Base-by-base conservation (phyloP, 2,888 invertebrate genomes). In the Lagria hirta region DNA sequence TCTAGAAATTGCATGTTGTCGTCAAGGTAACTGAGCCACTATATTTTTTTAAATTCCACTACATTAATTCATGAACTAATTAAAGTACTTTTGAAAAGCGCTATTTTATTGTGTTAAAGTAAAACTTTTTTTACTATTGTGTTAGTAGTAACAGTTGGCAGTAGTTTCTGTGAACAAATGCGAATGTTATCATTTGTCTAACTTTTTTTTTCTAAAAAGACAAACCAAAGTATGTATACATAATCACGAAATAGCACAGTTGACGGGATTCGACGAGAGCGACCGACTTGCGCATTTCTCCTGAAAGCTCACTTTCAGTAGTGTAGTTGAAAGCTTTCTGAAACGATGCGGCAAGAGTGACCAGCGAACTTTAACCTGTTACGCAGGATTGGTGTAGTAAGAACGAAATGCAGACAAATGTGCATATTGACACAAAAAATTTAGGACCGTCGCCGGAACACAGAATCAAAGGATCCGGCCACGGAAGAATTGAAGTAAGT, bases 341-440 rank as follows among this genome's bases (percentile, higher is more conserved):
- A 53, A 49, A 58, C 48, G 56, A 53, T 57, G 55, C 51, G 49
- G 41, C 27, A 26, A 43, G 40, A 41, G 28, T 33, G 32, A 21
- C 42, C 18, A n/a, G n/a, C 32, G 42, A 47, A 32, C 28, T 28
- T 35, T 51, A 56, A 61, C 60, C 60, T 61, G 61, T 61, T 61
- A 60, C 61, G 48, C 51, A 7, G 20, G 17, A 12, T 8, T 8
- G 16, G 8, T 10, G 21, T n/a, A n/a, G n/a, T n/a, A n/a, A n/a
- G n/a, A n/a, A n/a, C 14, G 24, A 21, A 26, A 84, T 84, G 84
- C 84, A 84, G 78, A 84, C 84, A 20, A 84, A 84, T 71, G 84
- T 84, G 56, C 84, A 84, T 70, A 84, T 85, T 38, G 84, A 85
- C 69, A 77, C 84, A 7, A 84, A 83, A 70, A 79, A 75, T 57